Evolutionary conservation across 2,888 invertebrate species (phyloP).

Genomic region (Troides helena): DNA sequence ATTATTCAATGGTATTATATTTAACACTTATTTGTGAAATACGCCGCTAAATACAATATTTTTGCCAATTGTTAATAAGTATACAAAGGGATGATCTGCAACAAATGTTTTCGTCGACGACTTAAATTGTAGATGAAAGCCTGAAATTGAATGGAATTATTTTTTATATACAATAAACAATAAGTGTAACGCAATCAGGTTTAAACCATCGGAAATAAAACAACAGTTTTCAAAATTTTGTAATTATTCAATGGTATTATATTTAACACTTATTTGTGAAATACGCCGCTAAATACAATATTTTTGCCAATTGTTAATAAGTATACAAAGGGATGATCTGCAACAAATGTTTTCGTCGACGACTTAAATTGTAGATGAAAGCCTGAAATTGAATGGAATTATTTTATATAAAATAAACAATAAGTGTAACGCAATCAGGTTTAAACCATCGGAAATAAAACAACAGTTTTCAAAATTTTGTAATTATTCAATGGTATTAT

Average conservation of each 20-base stretch:
- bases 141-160: slow-evolving; percentile 32
- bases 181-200: neutral
- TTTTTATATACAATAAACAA: neutral
- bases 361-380: slow-evolving; percentile 37
- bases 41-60: slow-evolving; percentile 47
- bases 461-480: neutral
- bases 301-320: slow-evolving; percentile 39
- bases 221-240: neutral
- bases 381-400: slow-evolving; percentile 32
- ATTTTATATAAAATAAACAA: neutral
- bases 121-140: slow-evolving; percentile 35
- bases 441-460: neutral
- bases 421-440: neutral
- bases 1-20: neutral
- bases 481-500: neutral
- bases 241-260: neutral
- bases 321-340: slow-evolving; percentile 54
- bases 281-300: slow-evolving; percentile 47
- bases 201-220: neutral
- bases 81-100: slow-evolving; percentile 55
- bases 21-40: slow-evolving; percentile 42
- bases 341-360: slow-evolving; percentile 38
- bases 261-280: slow-evolving; percentile 40
- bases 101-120: slow-evolving; percentile 37
- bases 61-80: slow-evolving; percentile 39